These are phyloP conservation scores for rat (Rattus norvegicus) DNA, from an alignment of 2,113 vertebrate genomes.

Conservation along the genomic window GRCr8 NC_086024.1:98077501-98078000, in stretches of 20 bases:
- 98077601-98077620: background rate
- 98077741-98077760: background rate
- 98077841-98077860: background rate
- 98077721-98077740: background rate
- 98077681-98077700: background rate
- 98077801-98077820: background rate
- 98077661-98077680: background rate
- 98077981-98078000: background rate
- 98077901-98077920: background rate
- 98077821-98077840: background rate
- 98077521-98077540: accelerated
- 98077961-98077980: background rate
- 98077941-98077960: constrained; percentile 6
- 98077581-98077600: background rate
- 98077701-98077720: background rate
- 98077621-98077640: no score
- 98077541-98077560: no score
- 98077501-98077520: background rate
- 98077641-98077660: background rate
- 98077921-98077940: background rate
- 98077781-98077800: background rate
- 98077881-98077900: background rate
- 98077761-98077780: background rate
- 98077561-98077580: background rate
- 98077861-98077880: background rate